Base-by-base conservation (phyloP, 2,113 vertebrate species). In the Tursiops truncatus region DNA sequence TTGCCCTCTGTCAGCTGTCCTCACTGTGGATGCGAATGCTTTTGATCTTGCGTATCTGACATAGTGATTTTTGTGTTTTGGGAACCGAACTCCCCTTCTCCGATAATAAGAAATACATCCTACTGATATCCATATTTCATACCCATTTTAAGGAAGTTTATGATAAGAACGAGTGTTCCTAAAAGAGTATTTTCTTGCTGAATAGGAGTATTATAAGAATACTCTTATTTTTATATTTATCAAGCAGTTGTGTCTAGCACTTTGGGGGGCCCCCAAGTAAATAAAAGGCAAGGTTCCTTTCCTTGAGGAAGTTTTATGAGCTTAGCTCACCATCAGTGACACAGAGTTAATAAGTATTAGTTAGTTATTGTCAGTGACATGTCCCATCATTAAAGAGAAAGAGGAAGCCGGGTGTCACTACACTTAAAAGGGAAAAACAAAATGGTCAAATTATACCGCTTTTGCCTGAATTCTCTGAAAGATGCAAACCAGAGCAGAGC, bases 401-500 rank as follows among this genome's bases (percentile, higher is more conserved):
- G 9, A 86, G 17, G 58, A 95, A 77, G 15, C 21, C 21, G 14
- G 5, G 0, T 58, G 23, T 33, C 58, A 62, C 84, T 70, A 44
- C 53, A 60, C 47, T 15, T 73, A 65, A 56, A 38, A 62, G 56
- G 5, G 18, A 3, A 17, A 12, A 14, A 53, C 15, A 44, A 71
- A 20, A 58, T 17, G 74, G 38, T 84, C 17, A 94, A 82, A 91
- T 56, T 89, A 23, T 33, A 60, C 47, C 44, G 26, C 8, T 81
- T 89, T 96, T 89, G 44, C 67, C 50, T 80, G 31, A 97, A 47
- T 77, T 84, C 20, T 91, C 50, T 91, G 71, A 41, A 91, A 89
- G 70, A 71, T 77, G 17, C 31, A 79, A 94, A 50, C 4, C 26
- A 82, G 31, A 83, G 23, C 47, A 93, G 12, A 38, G 20, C 74